Percentiles rank a stretch among this genome's conserved stretches.
Conservation (phyloP, 2,113 vertebrate genomes). For the Salvelinus fontinalis region DNA sequence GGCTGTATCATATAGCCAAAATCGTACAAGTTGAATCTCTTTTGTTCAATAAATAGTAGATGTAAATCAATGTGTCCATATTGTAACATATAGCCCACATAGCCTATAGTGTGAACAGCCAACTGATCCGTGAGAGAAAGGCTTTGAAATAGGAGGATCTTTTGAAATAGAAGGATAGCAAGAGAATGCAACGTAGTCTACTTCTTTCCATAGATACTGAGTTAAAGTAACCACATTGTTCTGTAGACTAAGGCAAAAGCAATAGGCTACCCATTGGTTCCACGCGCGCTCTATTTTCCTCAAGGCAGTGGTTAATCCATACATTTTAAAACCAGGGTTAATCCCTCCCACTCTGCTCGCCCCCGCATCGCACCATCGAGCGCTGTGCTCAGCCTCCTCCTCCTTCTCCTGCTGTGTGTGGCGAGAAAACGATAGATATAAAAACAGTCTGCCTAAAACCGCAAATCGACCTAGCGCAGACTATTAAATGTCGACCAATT, state of each 20-base stretch:
- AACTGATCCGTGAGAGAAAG: not conserved
- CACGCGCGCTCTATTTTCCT: too few relatives aligned
- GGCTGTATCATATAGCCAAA: not conserved
- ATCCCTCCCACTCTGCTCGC: slow-evolving; percentile 36
- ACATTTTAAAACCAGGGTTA: not conserved
- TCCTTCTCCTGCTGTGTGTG: not conserved
- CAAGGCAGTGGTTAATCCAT: slow-evolving; percentile 29
- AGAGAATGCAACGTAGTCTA: not conserved
- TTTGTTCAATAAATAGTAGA: not conserved
- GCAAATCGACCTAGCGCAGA: not conserved
- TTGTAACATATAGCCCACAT: not conserved
- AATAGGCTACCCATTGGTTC: not conserved
- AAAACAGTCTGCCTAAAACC: not conserved
- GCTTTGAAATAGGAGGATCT: not conserved
- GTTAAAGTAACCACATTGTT: not conserved
- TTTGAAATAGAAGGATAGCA: not conserved
- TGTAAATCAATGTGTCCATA: not conserved
- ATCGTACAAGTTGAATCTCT: not conserved
- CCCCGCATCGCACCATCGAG: slow-evolving; percentile 23
- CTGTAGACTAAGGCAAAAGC: too few relatives aligned
- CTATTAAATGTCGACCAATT: not conserved
- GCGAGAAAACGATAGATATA: not conserved
- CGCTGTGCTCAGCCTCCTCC: not conserved
- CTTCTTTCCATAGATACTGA: not conserved
- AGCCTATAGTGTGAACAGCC: not conserved